Evolutionary conservation across 2,888 invertebrate genomes (phyloP).

Genomic region (Hipparchia sbordonii): DNA sequence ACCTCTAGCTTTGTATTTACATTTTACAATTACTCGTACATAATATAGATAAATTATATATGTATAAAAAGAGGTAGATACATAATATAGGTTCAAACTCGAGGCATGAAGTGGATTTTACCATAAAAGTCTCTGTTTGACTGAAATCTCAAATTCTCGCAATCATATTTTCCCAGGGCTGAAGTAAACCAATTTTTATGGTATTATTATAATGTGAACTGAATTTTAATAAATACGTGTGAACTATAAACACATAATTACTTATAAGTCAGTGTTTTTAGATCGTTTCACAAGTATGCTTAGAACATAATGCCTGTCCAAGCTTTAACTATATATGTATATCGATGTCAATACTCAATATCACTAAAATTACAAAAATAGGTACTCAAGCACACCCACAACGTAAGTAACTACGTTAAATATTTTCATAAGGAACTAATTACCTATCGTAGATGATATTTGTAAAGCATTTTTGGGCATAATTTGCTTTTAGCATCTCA

Average conservation of each 20-base stretch:
- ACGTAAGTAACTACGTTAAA: too few relatives aligned
- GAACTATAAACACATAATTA: not conserved
- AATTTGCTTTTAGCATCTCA: slow-evolving; percentile 22
- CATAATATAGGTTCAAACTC: not conserved
- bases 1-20: too few relatives aligned
- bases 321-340: too few relatives aligned
- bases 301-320: not conserved
- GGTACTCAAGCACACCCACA: too few relatives aligned
- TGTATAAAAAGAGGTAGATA: too few relatives aligned
- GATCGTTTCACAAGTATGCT: slow-evolving; percentile 7
- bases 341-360: too few relatives aligned
- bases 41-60: too few relatives aligned
- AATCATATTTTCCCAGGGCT: not conserved
- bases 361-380: too few relatives aligned
- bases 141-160: not conserved
- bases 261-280: not conserved
- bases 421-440: not conserved
- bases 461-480: not conserved
- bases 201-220: slow-evolving; percentile 27
- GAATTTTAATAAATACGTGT: slow-evolving; percentile 5
- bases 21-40: too few relatives aligned
- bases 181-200: slow-evolving; percentile 22
- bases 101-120: slow-evolving; percentile 5
- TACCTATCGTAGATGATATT: not conserved
- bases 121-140: slow-evolving; percentile 11